A percentile compares a stretch with the other conserved stretches of the same genome.
Evolutionary conservation across 2,888 invertebrate genomes (phyloP).

Genomic region (Incurvaria masculella): DNA sequence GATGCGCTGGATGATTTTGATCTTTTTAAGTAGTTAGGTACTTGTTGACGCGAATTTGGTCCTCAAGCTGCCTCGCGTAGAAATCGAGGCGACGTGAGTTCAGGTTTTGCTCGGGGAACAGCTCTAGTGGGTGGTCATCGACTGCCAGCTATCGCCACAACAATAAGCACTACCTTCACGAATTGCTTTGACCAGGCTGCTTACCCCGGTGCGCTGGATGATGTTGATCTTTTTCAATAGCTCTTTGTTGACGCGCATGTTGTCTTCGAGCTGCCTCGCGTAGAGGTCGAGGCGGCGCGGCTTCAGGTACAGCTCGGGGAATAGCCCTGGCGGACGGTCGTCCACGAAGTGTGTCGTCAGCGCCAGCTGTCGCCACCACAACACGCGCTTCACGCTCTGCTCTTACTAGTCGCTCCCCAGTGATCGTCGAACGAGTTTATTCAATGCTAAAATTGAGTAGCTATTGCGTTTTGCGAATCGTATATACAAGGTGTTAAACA

Average conservation of each 20-base stretch:
- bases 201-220: slow-evolving; percentile 57
- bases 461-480: too few species aligned
- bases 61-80: slow-evolving; percentile 39
- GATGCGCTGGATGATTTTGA: slow-evolving; percentile 57
- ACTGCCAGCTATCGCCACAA: too few species aligned
- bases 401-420: too few species aligned
- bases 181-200: too few species aligned
- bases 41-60: slow-evolving; percentile 54
- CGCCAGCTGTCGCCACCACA: slow-evolving; percentile 40
- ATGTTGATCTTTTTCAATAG: slow-evolving; percentile 56
- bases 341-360: slow-evolving; percentile 42
- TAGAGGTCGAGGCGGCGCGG: slow-evolving; percentile 47
- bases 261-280: slow-evolving; percentile 38
- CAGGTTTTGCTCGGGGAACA: slow-evolving; percentile 51
- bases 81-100: slow-evolving; percentile 50
- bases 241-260: slow-evolving; percentile 55
- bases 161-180: too few species aligned
- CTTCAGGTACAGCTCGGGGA: slow-evolving; percentile 52
- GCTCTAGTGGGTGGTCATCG: slow-evolving; percentile 52
- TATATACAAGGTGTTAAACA: too few species aligned
- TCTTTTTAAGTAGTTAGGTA: slow-evolving; percentile 53
- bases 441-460: too few species aligned
- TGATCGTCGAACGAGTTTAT: too few species aligned
- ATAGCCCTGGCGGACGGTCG: slow-evolving; percentile 50
- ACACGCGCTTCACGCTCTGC: too few species aligned